phyloP scores from a whole-genome alignment of 2,797 vertebrate species.

The Coendou prehensilis region DNA sequence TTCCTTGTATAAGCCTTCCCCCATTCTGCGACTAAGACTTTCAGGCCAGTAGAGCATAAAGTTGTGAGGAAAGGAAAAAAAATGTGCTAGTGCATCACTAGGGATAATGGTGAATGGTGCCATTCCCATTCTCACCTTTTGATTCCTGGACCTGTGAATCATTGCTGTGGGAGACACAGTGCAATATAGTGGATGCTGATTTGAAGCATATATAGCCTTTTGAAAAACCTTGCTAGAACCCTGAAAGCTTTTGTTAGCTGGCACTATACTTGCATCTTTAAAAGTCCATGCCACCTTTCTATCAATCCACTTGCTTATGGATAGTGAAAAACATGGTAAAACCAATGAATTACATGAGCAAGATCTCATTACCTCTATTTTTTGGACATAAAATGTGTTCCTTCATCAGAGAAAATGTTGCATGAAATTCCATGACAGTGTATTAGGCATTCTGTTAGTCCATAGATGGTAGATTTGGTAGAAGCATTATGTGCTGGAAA shows the following conservation, averaged over 20 bases:
- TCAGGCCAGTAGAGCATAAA: background rate
- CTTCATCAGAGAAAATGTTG: background rate
- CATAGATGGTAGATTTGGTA: background rate
- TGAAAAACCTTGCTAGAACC: background rate
- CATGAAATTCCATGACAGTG: background rate
- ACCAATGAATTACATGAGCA: background rate
- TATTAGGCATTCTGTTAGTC: background rate
- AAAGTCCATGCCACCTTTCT: background rate
- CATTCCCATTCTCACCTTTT: background rate
- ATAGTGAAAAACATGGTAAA: background rate
- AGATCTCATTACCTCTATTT: slow-evolving; percentile 5
- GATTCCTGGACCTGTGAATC: background rate
- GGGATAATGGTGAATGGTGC: background rate
- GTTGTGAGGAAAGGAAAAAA: background rate
- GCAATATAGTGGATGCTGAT: background rate
- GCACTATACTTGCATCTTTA: background rate
- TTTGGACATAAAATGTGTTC: background rate
- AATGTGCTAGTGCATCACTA: background rate
- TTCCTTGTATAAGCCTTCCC: background rate
- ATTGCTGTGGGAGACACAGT: background rate
- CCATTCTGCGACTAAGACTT: background rate
- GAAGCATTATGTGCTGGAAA: background rate
- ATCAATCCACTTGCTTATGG: background rate
- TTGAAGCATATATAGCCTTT: background rate
- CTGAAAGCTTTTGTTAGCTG: background rate